A percentile compares a stretch with the other conserved stretches of the same genome.
These are phyloP conservation scores for Rhynchopsitta pachyrhyncha DNA, from an alignment of 2,113 vertebrate species.

Conservation along the genomic window DNA sequence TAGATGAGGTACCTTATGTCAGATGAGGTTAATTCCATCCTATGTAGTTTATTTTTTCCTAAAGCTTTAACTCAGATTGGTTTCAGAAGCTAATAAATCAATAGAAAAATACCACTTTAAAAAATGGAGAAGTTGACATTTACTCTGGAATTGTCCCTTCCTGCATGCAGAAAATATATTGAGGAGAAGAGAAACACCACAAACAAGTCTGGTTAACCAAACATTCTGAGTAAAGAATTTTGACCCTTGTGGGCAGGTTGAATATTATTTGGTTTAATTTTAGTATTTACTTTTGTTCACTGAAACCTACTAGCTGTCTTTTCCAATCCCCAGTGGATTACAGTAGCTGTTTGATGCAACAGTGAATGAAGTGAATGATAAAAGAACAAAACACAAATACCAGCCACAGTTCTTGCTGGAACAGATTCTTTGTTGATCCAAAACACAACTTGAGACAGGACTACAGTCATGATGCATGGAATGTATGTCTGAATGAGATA, in stretches of 20 bases:
- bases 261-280: neutral
- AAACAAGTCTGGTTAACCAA: neutral
- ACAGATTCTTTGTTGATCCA: constrained; percentile 89
- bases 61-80: neutral
- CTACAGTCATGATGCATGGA: constrained; percentile 83
- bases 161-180: neutral
- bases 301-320: neutral
- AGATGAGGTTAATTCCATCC: neutral
- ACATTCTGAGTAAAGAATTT: neutral
- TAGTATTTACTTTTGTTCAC: neutral
- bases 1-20: neutral
- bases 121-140: neutral
- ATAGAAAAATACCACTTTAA: neutral
- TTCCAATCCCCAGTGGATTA: neutral
- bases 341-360: neutral
- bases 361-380: neutral
- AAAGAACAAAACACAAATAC: constrained; percentile 58
- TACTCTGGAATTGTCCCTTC: neutral
- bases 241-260: neutral
- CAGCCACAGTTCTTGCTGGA: constrained; percentile 80
- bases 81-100: neutral
- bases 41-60: neutral
- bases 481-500: constrained; percentile 84
- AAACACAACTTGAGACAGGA: constrained; percentile 84
- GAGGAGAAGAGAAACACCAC: neutral